These are phyloP conservation scores for Saxicola maurus DNA, from an alignment of 2,797 vertebrate species.

Conservation along the genomic window DNA sequence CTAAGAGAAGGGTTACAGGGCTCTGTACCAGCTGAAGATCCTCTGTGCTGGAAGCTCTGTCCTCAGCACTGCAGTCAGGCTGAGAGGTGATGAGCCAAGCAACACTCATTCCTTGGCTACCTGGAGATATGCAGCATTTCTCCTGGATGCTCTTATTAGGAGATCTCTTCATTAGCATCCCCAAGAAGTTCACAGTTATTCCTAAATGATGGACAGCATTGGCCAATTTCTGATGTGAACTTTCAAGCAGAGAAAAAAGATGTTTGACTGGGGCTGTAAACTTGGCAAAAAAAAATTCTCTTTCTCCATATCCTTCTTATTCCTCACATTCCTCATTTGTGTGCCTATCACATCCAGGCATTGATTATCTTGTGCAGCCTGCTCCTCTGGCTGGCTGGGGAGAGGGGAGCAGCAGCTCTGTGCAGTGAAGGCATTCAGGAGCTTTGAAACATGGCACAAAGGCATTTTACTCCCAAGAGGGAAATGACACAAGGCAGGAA, in stretches of 20 bases:
- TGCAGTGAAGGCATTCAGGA: neutral
- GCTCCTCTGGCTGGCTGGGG: neutral
- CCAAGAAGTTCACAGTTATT: neutral
- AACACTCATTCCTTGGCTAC: neutral
- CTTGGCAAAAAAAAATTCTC: neutral
- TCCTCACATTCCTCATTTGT: neutral
- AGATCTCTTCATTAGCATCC: neutral
- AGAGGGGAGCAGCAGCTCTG: neutral
- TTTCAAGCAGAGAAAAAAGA: neutral
- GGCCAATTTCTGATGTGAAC: neutral
- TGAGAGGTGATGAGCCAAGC: neutral
- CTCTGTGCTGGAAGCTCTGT: neutral
- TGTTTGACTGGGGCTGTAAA: neutral
- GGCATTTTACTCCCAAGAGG: neutral
- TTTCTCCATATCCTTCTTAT: neutral
- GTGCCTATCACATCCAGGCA: constrained; percentile 38
- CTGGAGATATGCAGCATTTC: neutral
- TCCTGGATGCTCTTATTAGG: neutral
- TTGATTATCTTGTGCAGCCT: constrained; percentile 27
- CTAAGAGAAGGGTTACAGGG: neutral
- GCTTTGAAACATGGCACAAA: constrained; percentile 1
- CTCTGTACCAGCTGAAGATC: neutral
- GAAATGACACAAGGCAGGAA: neutral
- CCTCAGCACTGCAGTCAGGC: neutral
- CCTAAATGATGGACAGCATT: neutral